These are phyloP conservation scores for Halictus ligatus DNA, from an alignment of 2,888 invertebrate genomes.

Conservation along the genomic window DNA sequence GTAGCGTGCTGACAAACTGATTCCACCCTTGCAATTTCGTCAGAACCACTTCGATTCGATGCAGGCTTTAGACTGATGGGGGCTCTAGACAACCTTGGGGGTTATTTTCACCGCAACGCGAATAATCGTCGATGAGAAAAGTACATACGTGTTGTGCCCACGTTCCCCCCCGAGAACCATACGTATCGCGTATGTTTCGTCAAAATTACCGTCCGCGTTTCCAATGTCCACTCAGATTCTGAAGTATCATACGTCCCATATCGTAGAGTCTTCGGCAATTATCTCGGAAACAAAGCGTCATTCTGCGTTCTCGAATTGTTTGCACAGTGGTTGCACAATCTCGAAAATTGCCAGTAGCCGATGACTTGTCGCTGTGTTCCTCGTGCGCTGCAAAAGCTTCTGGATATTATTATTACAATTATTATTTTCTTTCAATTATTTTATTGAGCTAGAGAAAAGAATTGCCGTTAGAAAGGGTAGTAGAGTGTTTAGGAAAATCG, in stretches of 20 bases:
- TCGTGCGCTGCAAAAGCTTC: not conserved
- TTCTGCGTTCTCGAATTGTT: not conserved
- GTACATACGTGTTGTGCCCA: not conserved
- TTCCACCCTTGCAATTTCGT: not conserved
- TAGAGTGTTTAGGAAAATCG: too few species aligned
- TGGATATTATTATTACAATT: not conserved
- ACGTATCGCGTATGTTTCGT: not conserved
- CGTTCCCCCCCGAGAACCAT: not conserved
- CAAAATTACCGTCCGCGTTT: not conserved
- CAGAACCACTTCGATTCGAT: not conserved
- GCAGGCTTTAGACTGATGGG: not conserved
- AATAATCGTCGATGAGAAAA: not conserved
- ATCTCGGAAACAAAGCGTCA: not conserved
- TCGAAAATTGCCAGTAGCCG: not conserved
- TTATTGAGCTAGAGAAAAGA: too few species aligned
- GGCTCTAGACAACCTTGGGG: not conserved
- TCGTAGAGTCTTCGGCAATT: not conserved
- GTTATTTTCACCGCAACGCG: not conserved
- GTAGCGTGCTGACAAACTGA: not conserved
- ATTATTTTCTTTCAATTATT: too few species aligned
- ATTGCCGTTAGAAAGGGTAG: too few species aligned
- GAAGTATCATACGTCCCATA: not conserved
- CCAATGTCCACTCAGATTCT: not conserved
- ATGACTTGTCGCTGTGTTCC: not conserved
- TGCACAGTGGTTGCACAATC: not conserved